Conservation (phyloP, 2,113 vertebrate genomes). For the Turnix velox region DNA sequence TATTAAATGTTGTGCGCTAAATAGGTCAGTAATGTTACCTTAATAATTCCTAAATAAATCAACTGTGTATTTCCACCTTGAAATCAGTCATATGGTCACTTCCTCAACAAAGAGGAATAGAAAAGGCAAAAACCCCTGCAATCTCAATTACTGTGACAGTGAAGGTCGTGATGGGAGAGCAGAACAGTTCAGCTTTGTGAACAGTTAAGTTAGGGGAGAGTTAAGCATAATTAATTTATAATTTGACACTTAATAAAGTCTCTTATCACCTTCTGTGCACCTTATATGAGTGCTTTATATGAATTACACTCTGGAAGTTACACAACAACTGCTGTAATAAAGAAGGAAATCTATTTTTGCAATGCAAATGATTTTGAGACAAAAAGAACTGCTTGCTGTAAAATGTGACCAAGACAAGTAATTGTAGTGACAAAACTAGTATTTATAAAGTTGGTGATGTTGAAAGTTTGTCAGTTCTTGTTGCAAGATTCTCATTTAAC, state of each 20-base stretch:
- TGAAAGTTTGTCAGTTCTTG: not conserved
- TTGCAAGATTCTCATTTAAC: not conserved
- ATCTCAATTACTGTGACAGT: not conserved
- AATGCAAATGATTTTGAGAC: not conserved
- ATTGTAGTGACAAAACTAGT: not conserved
- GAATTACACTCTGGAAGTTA: not conserved
- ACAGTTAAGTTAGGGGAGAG: not conserved
- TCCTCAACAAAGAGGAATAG: not conserved
- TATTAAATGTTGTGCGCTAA: not conserved
- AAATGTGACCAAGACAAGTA: not conserved
- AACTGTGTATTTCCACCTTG: not conserved
- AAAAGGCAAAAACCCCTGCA: not conserved
- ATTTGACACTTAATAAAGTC: not conserved
- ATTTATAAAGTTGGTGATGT: not conserved
- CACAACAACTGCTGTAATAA: not conserved
- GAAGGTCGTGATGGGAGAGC: not conserved
- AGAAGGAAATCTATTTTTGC: not conserved
- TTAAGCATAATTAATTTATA: not conserved
- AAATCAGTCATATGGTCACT: not conserved
- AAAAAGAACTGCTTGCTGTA: not conserved
- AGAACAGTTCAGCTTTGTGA: not conserved
- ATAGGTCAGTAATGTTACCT: not conserved
- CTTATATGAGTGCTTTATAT: not conserved
- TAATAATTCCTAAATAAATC: not conserved
- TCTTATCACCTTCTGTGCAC: not conserved